Base-by-base conservation (phyloP, 2,113 vertebrate genomes). In the Ciconia stormi region DNA sequence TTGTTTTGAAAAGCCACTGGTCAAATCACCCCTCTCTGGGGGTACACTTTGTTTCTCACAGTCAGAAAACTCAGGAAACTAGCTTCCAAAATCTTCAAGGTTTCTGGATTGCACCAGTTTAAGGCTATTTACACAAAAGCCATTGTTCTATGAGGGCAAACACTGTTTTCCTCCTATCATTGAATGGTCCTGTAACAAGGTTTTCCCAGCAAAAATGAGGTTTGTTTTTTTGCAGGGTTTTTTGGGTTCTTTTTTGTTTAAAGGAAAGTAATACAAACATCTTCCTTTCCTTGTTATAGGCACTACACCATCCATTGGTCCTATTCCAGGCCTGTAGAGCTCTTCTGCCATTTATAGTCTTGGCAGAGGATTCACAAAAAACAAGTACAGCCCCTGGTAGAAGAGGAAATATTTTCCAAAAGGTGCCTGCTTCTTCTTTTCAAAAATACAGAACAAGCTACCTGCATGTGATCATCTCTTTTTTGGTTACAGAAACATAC, bases 21-120 rank as follows among this genome's bases (percentile, higher is more conserved):
- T 86, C 49, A 80, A 76, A 82, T 23, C n/a, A 61, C 17, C 2
- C 4, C 16, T 95, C 47, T 91, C 69, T 62, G 23, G 14, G 55
- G 34, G 4, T 30, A 82, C 18, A 8, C 20, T 89, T 92, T 89
- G 13, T 90, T 92, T 94, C 72, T 89, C 76, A 83, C 25, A 77
- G 49, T 20, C 21, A 87, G 59, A 91, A 81, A 52, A n/a, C 16
- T 83, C 32, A 44, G n/a, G n/a, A 87, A 94, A 72, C 4, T 7
- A 53, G 15, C 27, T 88, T 94, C 80, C 46, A 83, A 95, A 95
- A 66, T n/a, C 50, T 70, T 73, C 46, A 73, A 56, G 25, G 36
- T 81, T 90, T 89, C 89, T 89, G 89, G 91, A 89, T 77, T 81
- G 29, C 22, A 78, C 82, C 47, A 91, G 77, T 94, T 92, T 81